Percentiles rank a stretch among this genome's conserved stretches.
phyloP scores from a whole-genome alignment of 2,888 invertebrate species.

The Neuroscelio doddi region DNA sequence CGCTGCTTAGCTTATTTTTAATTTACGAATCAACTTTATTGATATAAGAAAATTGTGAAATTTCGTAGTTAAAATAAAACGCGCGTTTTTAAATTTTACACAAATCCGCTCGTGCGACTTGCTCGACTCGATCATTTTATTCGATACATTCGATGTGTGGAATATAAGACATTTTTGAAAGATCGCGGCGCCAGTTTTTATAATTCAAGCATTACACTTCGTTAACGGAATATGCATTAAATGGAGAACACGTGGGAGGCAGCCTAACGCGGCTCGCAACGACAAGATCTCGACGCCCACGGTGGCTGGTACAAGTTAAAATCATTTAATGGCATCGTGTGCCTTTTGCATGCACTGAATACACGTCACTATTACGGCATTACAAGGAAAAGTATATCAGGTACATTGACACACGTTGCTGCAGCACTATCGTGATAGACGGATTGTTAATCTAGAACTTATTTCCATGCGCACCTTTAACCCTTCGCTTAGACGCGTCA shows the following conservation, averaged over 20 bases:
- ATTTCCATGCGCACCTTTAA: constrained; percentile 1
- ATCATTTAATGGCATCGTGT: constrained; percentile 21
- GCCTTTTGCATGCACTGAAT: constrained; percentile 25
- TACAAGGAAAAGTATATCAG: constrained; percentile 28
- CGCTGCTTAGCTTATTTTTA: too few species aligned
- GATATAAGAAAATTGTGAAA: too few species aligned
- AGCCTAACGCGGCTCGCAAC: constrained; percentile 25
- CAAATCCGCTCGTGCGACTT: too few species aligned
- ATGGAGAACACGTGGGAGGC: constrained; percentile 36
- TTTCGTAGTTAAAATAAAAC: too few species aligned
- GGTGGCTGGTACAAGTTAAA: constrained; percentile 18
- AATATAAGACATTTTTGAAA: constrained; percentile 6
- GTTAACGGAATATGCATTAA: constrained; percentile 13
- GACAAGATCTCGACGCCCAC: constrained; percentile 35
- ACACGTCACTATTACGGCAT: constrained; percentile 27
- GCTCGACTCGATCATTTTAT: too few species aligned
- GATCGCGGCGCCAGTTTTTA: constrained; percentile 28
- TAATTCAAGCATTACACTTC: constrained; percentile 21
- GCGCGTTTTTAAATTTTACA: too few species aligned
- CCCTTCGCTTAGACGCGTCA: too few species aligned
- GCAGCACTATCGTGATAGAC: constrained; percentile 10
- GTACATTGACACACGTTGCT: constrained; percentile 6
- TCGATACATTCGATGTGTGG: too few species aligned
- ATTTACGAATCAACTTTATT: too few species aligned
- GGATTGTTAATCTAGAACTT: constrained; percentile 4